phyloP scores from a whole-genome alignment of 2,888 invertebrate genomes.

The Tyria jacobaeae region DNA sequence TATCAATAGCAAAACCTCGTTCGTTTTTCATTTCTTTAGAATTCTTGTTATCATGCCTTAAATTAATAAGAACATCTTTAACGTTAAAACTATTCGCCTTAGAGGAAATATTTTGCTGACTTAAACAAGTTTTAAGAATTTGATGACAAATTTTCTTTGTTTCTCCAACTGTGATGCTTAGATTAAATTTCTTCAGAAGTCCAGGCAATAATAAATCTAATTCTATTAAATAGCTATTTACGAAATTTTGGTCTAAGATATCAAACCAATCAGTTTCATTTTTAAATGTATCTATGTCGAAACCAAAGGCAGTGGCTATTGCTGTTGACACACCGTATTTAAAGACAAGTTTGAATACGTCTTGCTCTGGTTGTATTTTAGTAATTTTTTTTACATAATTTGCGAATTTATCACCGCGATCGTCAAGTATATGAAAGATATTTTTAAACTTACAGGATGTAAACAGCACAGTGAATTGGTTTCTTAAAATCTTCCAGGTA shows the following conservation, averaged over 20 bases:
- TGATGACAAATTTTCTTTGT: constrained; percentile 47
- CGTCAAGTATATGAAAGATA: constrained; percentile 51
- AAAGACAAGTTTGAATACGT: constrained; percentile 41
- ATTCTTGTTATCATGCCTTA: constrained; percentile 30
- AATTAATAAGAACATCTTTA: constrained; percentile 49
- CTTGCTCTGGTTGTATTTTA: constrained; percentile 37
- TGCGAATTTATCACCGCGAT: constrained; percentile 53
- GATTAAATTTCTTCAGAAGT: constrained; percentile 41
- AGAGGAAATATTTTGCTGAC: constrained; percentile 21
- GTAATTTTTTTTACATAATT: constrained; percentile 49
- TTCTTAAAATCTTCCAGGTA: constrained; percentile 59
- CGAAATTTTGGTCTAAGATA: constrained; percentile 39
- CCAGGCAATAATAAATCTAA: constrained; percentile 55
- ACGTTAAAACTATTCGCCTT: constrained; percentile 33
- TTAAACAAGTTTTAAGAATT: constrained; percentile 41
- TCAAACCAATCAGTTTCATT: constrained; percentile 42
- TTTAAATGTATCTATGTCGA: constrained; percentile 48
- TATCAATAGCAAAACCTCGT: constrained; percentile 24
- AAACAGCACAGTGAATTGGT: constrained; percentile 60
- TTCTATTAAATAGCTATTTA: constrained; percentile 49
- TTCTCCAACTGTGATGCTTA: constrained; percentile 44
- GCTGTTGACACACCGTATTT: constrained; percentile 49
- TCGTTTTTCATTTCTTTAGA: constrained; percentile 10
- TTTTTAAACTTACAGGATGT: constrained; percentile 62
- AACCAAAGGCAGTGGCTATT: constrained; percentile 47